Conservation (phyloP, 2,888 invertebrate genomes). For the Drosophila phalerata region DNA sequence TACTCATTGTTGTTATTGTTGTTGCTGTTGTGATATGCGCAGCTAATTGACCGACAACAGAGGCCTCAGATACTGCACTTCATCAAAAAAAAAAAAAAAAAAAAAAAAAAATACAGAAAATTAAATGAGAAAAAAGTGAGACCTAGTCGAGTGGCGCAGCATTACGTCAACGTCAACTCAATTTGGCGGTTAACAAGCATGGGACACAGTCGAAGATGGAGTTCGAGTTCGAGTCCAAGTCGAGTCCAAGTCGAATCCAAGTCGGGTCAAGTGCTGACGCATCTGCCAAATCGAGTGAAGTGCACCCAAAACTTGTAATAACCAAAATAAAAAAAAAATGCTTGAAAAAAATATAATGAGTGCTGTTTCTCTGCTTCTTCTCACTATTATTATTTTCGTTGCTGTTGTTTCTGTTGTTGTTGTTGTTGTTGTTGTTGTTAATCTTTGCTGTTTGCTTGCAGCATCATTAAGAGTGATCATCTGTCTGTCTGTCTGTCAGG, state of each 20-base stretch:
- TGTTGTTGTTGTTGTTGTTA: constrained; percentile 30
- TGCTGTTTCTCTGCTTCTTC: constrained; percentile 52
- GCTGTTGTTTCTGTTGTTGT: constrained; percentile 28
- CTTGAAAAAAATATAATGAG: constrained; percentile 74
- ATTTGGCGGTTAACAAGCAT: constrained; percentile 78
- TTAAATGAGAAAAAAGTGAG: constrained; percentile 59
- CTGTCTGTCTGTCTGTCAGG: constrained; percentile 67
- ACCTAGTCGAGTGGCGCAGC: constrained; percentile 73
- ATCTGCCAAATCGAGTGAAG: constrained; percentile 78
- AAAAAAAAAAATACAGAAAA: constrained; percentile 15
- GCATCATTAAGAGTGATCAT: constrained; percentile 82
- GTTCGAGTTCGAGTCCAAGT: constrained; percentile 24
- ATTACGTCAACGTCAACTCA: constrained; percentile 79
- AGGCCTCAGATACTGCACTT: constrained; percentile 71
- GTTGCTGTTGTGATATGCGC: constrained; percentile 61
- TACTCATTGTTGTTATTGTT: constrained; percentile 15
- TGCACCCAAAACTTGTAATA: constrained; percentile 76
- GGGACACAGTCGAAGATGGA: constrained; percentile 66
- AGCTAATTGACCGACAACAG: constrained; percentile 73
- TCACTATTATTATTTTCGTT: constrained; percentile 5
- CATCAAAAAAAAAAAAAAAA: constrained; percentile 49
- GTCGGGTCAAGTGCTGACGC: constrained; percentile 78
- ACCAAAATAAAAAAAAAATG: constrained; percentile 66
- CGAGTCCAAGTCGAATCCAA: constrained; percentile 22
- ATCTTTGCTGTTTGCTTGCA: constrained; percentile 52